Base-by-base conservation (phyloP, 2,888 invertebrate genomes). In the Pseudanteris insignis region DNA sequence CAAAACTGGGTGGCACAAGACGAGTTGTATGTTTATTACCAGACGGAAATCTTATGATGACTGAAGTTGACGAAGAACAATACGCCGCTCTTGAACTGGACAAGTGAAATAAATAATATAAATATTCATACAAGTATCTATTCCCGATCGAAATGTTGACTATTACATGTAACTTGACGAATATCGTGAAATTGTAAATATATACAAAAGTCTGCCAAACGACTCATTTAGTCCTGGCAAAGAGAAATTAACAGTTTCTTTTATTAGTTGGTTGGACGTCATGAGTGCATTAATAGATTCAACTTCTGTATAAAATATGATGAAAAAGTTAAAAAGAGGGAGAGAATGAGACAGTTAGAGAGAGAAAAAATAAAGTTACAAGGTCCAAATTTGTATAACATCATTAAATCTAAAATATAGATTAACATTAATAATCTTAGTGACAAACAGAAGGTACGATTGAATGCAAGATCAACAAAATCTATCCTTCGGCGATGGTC, bases 11-110 rank as follows among this genome's bases (percentile, higher is more conserved):
- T 77, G 92, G 92, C 50, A 91, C 91, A 11, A 84, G 92, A 70
- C 86, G 91, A 77, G 92, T 92, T 11, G 91, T 92, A 4, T 83
- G 92, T n/a, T 82, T 92, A 71, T 81, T 92, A 68, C 92, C 92
- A 5, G 92, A 92, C 76, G 92, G 92, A 63, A 91, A 89, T 72
- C 84, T 92, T 59, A 91, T 92, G 84, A 90, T 92, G 86, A 92
- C 92, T 3, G 91, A 92, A 80, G 88, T 93, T 61, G 90, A 92
- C 69, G 91, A 90, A 70, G 92, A 92, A 72, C 92, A 93, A 75
- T 92, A 89, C 69, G 89, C 89, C 63, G 88, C 89, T 13, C 71
- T 87, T 78, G 70, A 84, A 82, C 71, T 87, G 76, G 81, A 85
- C 80, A 73, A 86, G 84, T 81, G 85, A 81, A 71, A 53, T 32